A percentile compares a stretch with the other conserved stretches of the same genome.
These are phyloP conservation scores for Calvadosia cruxmelitensis DNA, from an alignment of 30 jellyfish, hydroid and myxozoan genomes.

Conservation along the genomic window DNA sequence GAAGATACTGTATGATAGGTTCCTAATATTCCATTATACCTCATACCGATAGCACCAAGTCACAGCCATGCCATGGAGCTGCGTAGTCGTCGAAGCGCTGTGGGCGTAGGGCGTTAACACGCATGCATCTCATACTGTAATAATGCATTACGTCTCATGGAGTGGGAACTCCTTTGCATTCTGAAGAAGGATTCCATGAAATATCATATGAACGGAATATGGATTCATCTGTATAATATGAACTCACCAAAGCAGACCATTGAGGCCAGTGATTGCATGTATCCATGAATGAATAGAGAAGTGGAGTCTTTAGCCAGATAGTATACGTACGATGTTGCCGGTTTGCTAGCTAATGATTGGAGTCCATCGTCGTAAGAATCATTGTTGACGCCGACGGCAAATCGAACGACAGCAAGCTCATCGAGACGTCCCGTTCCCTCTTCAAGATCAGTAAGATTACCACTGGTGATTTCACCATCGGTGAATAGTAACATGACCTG, in stretches of 20 bases:
- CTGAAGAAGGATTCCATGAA: too few species aligned
- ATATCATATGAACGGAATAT: not conserved
- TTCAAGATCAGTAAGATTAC: constrained; percentile 26
- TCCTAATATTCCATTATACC: too few species aligned
- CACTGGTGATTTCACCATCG: constrained; percentile 80
- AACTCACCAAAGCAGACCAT: not conserved
- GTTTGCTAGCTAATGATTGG: constrained; percentile 25
- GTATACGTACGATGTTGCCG: not conserved
- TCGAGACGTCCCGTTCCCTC: constrained; percentile 16
- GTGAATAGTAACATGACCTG: constrained; percentile 57
- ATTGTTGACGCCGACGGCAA: constrained; percentile 32
- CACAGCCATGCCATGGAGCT: too few species aligned
- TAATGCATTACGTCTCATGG: too few species aligned
- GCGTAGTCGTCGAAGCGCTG: too few species aligned
- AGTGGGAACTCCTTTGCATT: too few species aligned
- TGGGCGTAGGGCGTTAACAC: too few species aligned
- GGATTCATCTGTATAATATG: not conserved
- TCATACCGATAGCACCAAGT: too few species aligned
- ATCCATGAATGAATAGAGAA: not conserved
- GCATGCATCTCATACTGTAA: too few species aligned
- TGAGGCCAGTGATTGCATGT: not conserved
- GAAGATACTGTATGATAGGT: too few species aligned
- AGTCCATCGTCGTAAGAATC: constrained; percentile 38
- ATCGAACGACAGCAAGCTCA: constrained; percentile 13
- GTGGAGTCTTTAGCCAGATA: not conserved